Conservation (phyloP, 1,140 invertebrate species). For the Drosophila asahinai region DNA sequence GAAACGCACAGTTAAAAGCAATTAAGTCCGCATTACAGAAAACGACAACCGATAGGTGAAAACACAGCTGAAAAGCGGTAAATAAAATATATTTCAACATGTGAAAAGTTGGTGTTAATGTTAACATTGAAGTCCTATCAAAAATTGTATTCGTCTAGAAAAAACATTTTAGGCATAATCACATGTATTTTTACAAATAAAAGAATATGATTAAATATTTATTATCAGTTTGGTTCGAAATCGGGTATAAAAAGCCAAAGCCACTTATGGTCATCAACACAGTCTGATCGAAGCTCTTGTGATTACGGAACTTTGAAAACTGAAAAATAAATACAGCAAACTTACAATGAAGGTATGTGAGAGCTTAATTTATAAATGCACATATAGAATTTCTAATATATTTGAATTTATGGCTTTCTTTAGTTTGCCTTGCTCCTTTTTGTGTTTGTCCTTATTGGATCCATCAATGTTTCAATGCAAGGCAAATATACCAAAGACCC, state of each 20-base stretch:
- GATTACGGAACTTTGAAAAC: background rate
- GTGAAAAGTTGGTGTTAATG: too few relatives aligned
- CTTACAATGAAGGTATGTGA: background rate
- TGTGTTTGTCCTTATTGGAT: background rate
- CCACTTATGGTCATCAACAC: background rate
- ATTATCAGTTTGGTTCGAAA: background rate
- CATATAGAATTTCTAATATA: background rate
- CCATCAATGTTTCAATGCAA: background rate
- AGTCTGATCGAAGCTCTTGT: background rate
- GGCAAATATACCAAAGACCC: background rate
- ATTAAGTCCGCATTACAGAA: too few relatives aligned
- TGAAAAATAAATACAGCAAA: background rate
- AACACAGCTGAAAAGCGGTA: too few relatives aligned
- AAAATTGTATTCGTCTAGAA: too few relatives aligned
- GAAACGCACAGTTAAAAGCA: too few relatives aligned
- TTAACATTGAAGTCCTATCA: too few relatives aligned
- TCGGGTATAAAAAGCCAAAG: background rate
- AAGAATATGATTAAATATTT: too few relatives aligned
- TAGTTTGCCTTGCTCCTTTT: background rate
- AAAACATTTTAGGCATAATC: too few relatives aligned
- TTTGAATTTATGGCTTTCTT: background rate
- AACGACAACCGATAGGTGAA: too few relatives aligned
- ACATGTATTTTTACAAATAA: too few relatives aligned
- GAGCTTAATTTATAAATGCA: background rate
- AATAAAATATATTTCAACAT: too few relatives aligned